Evolutionary conservation across 92 coral and sea anemone species (phyloP), one percentile per base, ranked within the genome.

Genomic region (Isaurus tuberculatus): DNA sequence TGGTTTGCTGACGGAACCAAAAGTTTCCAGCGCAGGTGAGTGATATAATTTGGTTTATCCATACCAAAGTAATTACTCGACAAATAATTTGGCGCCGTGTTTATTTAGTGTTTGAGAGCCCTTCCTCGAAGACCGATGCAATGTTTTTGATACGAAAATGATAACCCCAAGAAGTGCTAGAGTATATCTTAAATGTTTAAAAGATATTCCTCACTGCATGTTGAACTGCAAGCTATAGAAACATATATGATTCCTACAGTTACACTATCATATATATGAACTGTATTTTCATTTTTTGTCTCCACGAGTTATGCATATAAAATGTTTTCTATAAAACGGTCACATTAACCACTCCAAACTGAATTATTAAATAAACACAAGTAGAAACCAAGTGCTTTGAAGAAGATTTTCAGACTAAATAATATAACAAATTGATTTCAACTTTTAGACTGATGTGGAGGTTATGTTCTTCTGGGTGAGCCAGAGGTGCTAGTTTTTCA

Each of bases 1-100:
- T 23, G 57, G 70, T 14, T n/a, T 58, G 25, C 32, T 77, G 82
- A 20, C 57, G 33, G 70, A 55, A 77, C 14, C 42, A 5, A 43
- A 40, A 46, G 20, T 77, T 58, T 57, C 82, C 69, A 69, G 49
- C 46, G 82, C 70, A 77, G 82, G 82, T 77, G 34, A 77, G 81
- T 9, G 8, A 6, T 1, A 11, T 23, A 33, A 6, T 23, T 60
- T 29, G 23, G 82, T 58, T 77, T 77, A 36, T 58, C 34, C 30
- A 58, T 23, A 57, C 11, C 51, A 23, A 34, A 58, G 58, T n/a
- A n/a, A n/a, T n/a, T 77, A n/a, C 17, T 8, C 32, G n/a, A 48
- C 49, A 28, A 0, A 25, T 51, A 22, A 2, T 60, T 15, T 29
- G 28, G 49, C 20, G 31, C 15, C 29, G 6, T 22, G 69, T 23